A percentile compares a stretch with the other conserved stretches of the same genome.
phyloP scores from a whole-genome alignment of 2,113 vertebrate genomes.

The Brachyhypopomus occidentalis region DNA sequence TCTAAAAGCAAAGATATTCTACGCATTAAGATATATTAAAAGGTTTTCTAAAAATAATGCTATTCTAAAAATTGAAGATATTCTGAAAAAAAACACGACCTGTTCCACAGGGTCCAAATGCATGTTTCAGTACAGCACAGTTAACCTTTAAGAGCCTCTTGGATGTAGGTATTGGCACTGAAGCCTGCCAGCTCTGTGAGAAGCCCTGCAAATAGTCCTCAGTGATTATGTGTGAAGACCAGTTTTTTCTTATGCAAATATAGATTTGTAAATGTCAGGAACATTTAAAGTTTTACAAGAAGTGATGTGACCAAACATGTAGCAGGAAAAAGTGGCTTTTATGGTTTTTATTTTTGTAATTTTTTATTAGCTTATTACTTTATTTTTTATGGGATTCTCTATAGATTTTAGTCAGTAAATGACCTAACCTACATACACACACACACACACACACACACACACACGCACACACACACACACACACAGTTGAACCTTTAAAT shows the following conservation, averaged over 20 bases:
- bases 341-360: neutral
- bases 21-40: too few relatives aligned
- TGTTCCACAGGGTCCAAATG: neutral
- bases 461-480: too few relatives aligned
- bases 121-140: neutral
- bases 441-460: neutral
- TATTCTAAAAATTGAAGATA: too few relatives aligned
- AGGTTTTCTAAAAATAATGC: too few relatives aligned
- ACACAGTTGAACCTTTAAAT: neutral
- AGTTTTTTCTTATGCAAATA: neutral
- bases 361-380: too few relatives aligned
- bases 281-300: neutral
- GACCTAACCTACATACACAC: constrained; percentile 5
- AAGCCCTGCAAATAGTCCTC: constrained; percentile 10
- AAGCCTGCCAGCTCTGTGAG: constrained; percentile 2
- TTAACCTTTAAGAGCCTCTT: neutral
- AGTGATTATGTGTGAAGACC: neutral
- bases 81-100: neutral
- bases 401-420: neutral
- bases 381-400: neutral
- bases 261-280: neutral
- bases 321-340: neutral
- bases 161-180: neutral
- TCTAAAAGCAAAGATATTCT: too few relatives aligned
- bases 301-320: neutral